Conservation (phyloP, 30 jellyfish, hydroid and myxozoan genomes). For the Hydra vulgaris region DNA sequence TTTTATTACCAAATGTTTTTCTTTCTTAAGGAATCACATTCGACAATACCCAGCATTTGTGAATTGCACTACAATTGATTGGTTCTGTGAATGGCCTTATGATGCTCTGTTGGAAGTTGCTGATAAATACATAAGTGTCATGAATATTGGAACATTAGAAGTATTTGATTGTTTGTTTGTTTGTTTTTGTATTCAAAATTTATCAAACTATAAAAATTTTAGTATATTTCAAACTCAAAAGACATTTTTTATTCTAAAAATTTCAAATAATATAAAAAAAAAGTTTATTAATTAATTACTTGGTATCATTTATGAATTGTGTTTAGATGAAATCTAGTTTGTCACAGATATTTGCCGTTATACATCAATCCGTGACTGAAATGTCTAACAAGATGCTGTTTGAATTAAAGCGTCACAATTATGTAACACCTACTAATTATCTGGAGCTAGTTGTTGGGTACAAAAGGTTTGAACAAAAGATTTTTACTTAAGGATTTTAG, state of each 20-base stretch:
- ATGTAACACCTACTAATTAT: constrained; percentile 92
- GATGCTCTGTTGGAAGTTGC: constrained; percentile 96
- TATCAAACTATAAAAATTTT: too few relatives aligned
- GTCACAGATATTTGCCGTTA: constrained; percentile 54
- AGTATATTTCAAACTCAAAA: too few relatives aligned
- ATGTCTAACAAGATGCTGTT: constrained; percentile 75
- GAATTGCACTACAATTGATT: constrained; percentile 92
- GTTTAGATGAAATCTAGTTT: constrained; percentile 53
- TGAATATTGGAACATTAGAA: constrained; percentile 54
- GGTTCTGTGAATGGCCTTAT: constrained; percentile 98
- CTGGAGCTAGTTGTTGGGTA: constrained; percentile 92
- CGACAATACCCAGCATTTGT: constrained; percentile 97
- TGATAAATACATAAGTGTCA: constrained; percentile 62
- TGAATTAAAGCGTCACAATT: constrained; percentile 80
- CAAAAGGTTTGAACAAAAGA: constrained; percentile 31
- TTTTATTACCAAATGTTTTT: too few relatives aligned
- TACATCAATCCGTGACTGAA: constrained; percentile 80
- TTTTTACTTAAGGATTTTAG: not conserved
- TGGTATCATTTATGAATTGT: not conserved
- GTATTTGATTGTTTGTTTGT: constrained; percentile 13
- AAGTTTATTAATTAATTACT: too few relatives aligned
- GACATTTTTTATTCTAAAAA: too few relatives aligned
- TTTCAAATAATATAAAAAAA: too few relatives aligned
- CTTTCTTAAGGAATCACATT: constrained; percentile 56
- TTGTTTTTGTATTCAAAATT: too few relatives aligned